Base-by-base conservation (phyloP, 2,797 vertebrate species). In the Pterois miles region DNA sequence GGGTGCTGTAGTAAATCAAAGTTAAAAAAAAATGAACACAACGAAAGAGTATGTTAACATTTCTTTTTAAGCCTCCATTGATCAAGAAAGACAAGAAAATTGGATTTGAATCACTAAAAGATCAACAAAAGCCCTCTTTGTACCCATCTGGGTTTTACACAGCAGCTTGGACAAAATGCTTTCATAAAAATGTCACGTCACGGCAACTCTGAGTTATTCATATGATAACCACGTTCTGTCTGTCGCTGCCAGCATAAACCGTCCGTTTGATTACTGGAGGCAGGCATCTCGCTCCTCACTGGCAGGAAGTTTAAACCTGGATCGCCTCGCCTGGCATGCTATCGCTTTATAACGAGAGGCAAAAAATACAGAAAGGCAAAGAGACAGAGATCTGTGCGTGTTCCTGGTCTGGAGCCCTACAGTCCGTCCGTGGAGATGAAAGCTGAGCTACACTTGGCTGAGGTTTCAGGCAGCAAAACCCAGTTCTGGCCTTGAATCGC, bases 231-330 rank as follows among this genome's bases (percentile, higher is more conserved):
- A 13, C 40, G 68, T 60, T 75, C 56, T 33, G 68, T 29, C 7
- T 36, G 68, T 29, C 5, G 25, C 73, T 88, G 92, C 90, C 93
- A 92, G 91, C 65, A 89, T 79, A 90, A 93, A 91, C 86, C 74
- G 74, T 84, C 69, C 72, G 71, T 79, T 63, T 79, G 83, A 92
- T 90, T 82, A 65, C 76, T 75, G 87, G 85, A 92, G 89, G 89
- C 86, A 71, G 67, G 62, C 70, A 57, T 78, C 71, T 78, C 59
- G 31, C 87, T 81, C 81, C 77, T 84, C 85, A 84, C 86, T 90
- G 92, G 87, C 79, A 86, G 82, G 77, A 92, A 87, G 87, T 74
- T 78, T 63, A 89, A 91, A 82, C 77, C 84, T 81, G 75, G 80
- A 81, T 75, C 64, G 74, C 70, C 66, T 70, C 25, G 69, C 84